phyloP scores from a whole-genome alignment of 2,888 invertebrate species.

The Trissoscelio sp. region DNA sequence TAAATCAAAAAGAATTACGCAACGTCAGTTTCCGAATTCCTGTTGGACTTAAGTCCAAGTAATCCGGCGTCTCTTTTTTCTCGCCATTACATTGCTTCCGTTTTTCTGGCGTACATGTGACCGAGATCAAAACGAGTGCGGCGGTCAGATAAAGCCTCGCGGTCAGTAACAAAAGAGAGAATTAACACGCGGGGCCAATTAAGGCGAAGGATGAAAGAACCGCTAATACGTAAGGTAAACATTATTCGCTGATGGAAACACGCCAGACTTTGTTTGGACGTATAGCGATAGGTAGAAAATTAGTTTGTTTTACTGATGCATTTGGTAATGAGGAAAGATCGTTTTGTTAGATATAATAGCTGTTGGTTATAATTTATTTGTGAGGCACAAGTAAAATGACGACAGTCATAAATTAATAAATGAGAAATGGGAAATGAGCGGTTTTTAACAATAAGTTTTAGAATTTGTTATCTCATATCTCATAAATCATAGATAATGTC shows the following conservation, averaged over 20 bases:
- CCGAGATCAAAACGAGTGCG: conserved; percentile 43
- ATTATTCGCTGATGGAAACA: conserved; percentile 17
- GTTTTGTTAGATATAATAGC: no score
- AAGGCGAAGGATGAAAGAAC: conserved; percentile 68
- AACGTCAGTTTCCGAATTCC: conserved; percentile 36
- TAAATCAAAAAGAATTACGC: conserved; percentile 52
- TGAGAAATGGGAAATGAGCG: no score
- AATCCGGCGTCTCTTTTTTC: conserved; percentile 66
- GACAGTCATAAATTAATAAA: no score
- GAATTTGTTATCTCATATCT: no score
- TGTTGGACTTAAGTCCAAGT: conserved; percentile 56
- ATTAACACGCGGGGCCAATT: conserved; percentile 77
- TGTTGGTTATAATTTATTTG: no score
- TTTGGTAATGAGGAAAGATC: no score
- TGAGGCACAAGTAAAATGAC: no score
- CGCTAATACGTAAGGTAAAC: conserved; percentile 68
- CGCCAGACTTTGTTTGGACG: background rate
- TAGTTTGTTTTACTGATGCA: conserved; percentile 12
- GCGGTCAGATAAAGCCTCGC: conserved; percentile 73
- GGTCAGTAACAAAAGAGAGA: conserved; percentile 69
- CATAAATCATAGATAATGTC: no score
- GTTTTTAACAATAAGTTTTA: no score
- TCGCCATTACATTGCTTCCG: conserved; percentile 49
- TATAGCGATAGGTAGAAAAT: conserved; percentile 9
- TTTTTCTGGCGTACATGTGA: conserved; percentile 24